Evolutionary conservation across 1,140 invertebrate species (phyloP), one percentile per base, ranked within the genome.

Genomic region (Atta colombica): DNA sequence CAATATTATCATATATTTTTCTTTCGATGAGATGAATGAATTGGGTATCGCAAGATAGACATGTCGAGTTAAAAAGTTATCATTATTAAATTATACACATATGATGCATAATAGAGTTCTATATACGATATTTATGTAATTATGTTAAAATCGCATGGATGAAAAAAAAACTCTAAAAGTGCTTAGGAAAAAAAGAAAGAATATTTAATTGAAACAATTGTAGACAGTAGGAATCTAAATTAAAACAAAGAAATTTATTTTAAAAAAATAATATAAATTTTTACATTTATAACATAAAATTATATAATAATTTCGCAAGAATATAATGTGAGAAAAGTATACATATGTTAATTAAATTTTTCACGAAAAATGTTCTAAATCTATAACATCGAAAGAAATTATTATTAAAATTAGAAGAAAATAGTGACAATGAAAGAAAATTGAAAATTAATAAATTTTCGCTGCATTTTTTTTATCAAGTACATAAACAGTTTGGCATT

Each of bases 71-170:
- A 31, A 69, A 81, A 81, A 81, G 21, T 25, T 8, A 18, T 80
- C 63, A 66, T 80, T 80, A 80, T n/a, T 69, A 69, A 69, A 80
- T 80, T 80, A 55, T 39, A 39, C 35, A 39, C 6, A 39, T 39
- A 39, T 31, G 21, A 69, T 31, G 45, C 18, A 21, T 45, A 25
- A 66, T 39, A 28, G 28, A 49, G 18, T 25, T 39, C 2, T 68
- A 49, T 12, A 69, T 25, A 39, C 10, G 77, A 80, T 80, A 68
- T 16, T 77, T 78, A 18, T 31, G 14, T 51, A 6, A 49, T 78
- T 51, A 66, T 66, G 39, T n/a, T 51, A 14, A 49, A 14, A 51
- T 78, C 39, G 60, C 25, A 14, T 75, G 31, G 31, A 10, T 28
- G 18, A 12, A 10, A 49, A 61, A 77, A 61, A 25, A 25, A 61